Evolutionary conservation across 2,888 invertebrate genomes (phyloP), one percentile per base, ranked within the genome.

Genomic region (Scelioninae gen. 1): DNA sequence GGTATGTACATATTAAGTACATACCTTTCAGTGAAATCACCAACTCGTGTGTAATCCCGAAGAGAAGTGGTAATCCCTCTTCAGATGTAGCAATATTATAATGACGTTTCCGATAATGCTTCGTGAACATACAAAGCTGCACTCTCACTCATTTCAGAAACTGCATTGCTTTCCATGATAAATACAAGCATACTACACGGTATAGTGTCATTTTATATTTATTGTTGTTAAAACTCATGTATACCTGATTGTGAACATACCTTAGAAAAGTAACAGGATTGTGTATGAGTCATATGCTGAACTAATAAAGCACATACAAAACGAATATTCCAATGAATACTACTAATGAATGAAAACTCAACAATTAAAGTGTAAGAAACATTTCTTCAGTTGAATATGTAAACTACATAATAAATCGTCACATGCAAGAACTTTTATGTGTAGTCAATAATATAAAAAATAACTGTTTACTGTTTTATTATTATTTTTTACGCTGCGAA

Each of bases 71-170:
- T 53, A 51, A 49, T 58, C 34, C 38, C 49, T 53, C 15, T 34
- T 40, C n/a, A 72, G 51, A 51, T 77, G 66, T 62, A 69, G 62
- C 51, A 68, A 77, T 58, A 62, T 53, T 69, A 13, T 63, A 74
- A 74, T 47, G 45, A 13, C 49, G 31, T 23, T 38, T 55, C 51
- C 15, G 58, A 58, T 58, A 56, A 58, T 76, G 29, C 32, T 40
- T 76, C 40, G 58, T n/a, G 58, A 63, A 56, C 15, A 43, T 38
- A 31, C 32, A 1, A n/a, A 31, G 47, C 10, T 7, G 32, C 4
- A 38, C 6, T 43, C 10, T 49, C 29, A 5, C 10, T 49, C 49
- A 16, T 45, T 40, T 40, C 10, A 16, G 5, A 43, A 53, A 62
- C 43, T 49, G 31, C 53, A 66, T 60, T 13, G 49, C 43, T 74